Base-by-base conservation (phyloP, 1,140 invertebrate genomes). In the Habropoda laboriosa region DNA sequence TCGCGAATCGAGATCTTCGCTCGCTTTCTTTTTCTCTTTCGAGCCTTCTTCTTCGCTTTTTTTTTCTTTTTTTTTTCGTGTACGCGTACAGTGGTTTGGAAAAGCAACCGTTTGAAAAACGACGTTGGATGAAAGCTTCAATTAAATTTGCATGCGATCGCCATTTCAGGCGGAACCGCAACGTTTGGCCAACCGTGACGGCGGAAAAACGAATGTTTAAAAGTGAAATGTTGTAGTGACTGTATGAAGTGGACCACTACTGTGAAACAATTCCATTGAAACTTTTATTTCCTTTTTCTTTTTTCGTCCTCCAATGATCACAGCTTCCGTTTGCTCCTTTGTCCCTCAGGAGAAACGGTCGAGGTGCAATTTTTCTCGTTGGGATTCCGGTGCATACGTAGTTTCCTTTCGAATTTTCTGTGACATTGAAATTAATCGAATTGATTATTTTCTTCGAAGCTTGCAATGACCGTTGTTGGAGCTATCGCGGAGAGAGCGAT, bases 91-190 rank as follows among this genome's bases (percentile, higher is more conserved):
- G 35, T 2, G 13, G n/a, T n/a, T n/a, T n/a, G 27, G 12, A 8
- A 42, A 47, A 8, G 21, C 27, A 16, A 60, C 24, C 30, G 35
- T 73, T 73, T 38, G 8, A 27, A 61, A 73, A 73, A 30, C 55
- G n/a, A 16, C 21, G 5, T 10, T 18, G 13, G 40, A 35, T 47
- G 40, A 68, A 47, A 68, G 53, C 30, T 76, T 57, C 35, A 57
- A 66, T 68, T 45, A 68, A 76, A 76, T 76, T 68, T 76, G 63
- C 73, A 67, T 32, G 63, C 63, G 51, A 27, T 35, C 49, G 38
- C 73, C 49, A 35, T 57, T 55, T 67, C 38, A 49, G 38, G 38
- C 38, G 45, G 63, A 57, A 45, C 63, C 38, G 47, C 35, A 27
- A 53, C 58, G 47, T 53, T 53, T 30, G 35, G 35, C 60, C 32